Evolutionary conservation across 2,888 invertebrate genomes (phyloP).

Genomic region (Agrotis segetum): DNA sequence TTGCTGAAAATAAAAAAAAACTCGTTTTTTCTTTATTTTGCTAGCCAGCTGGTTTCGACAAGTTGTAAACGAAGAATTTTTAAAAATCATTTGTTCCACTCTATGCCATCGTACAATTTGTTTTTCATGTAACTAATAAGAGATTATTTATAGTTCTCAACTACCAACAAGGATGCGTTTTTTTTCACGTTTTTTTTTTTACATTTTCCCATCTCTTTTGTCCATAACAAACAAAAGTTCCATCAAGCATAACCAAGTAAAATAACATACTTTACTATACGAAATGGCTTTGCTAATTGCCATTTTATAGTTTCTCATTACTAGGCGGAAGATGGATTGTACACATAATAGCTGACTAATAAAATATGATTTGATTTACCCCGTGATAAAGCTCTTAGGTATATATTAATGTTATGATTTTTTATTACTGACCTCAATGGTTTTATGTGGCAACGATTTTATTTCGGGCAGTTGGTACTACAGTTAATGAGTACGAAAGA

Average conservation of each 20-base stretch:
- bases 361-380: conserved; percentile 57
- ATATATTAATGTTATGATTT: conserved; percentile 34
- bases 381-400: conserved; percentile 26
- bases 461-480: conserved; percentile 10
- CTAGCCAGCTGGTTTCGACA: too few species aligned
- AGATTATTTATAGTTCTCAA: too few species aligned
- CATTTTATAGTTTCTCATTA: conserved; percentile 76
- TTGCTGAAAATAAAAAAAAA: too few species aligned
- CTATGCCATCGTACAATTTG: not conserved
- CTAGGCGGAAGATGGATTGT: conserved; percentile 70
- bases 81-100: too few species aligned
- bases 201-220: conserved; percentile 8
- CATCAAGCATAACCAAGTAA: conserved; percentile 47
- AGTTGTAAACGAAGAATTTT: too few species aligned
- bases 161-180: too few species aligned
- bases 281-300: conserved; percentile 72
- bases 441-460: conserved; percentile 25
- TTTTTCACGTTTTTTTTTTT: not conserved
- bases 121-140: not conserved
- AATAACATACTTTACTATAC: conserved; percentile 68
- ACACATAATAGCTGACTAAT: conserved; percentile 48
- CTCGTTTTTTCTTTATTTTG: too few species aligned
- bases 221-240: conserved; percentile 46
- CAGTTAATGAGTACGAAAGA: not conserved
- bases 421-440: conserved; percentile 47